Conservation (phyloP, 1,140 invertebrate genomes). For the Amyelois transitella region DNA sequence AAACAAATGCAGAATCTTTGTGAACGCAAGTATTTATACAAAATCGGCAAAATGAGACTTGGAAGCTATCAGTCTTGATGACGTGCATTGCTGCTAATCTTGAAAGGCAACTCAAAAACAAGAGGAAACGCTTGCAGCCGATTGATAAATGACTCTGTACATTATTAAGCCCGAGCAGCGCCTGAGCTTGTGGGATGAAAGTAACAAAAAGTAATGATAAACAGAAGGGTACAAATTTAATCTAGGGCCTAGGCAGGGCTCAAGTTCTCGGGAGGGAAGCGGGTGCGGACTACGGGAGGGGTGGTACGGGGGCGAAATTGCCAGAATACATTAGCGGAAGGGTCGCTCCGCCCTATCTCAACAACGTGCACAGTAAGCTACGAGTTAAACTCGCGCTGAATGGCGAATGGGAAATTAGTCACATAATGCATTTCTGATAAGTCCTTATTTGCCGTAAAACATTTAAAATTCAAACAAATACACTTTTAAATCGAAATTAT, state of each 20-base stretch:
- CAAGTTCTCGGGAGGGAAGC: slow-evolving; percentile 23
- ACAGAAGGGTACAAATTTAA: slow-evolving; percentile 57
- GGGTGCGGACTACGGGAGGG: slow-evolving; percentile 11
- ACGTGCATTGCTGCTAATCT: not conserved
- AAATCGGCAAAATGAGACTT: too few relatives aligned
- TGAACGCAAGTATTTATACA: too few relatives aligned
- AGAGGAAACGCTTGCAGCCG: not conserved
- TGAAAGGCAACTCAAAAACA: not conserved
- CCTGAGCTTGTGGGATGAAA: slow-evolving; percentile 16
- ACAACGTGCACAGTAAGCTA: slow-evolving; percentile 40
- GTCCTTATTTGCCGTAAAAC: not conserved
- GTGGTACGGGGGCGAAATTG: slow-evolving; percentile 40
- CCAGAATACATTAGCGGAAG: slow-evolving; percentile 58
- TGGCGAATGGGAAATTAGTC: slow-evolving; percentile 30
- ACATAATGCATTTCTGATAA: slow-evolving; percentile 15
- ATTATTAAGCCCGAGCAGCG: not conserved
- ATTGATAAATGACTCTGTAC: not conserved
- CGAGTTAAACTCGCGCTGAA: slow-evolving; percentile 26
- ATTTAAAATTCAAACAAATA: not conserved
- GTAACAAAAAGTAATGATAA: slow-evolving; percentile 39
- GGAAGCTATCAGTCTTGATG: not conserved
- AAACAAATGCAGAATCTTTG: too few relatives aligned
- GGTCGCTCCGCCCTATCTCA: slow-evolving; percentile 42
- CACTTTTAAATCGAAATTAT: not conserved
- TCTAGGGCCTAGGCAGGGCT: slow-evolving; percentile 39